phyloP scores from a whole-genome alignment of 2,113 vertebrate species.

The Calypte anna region DNA sequence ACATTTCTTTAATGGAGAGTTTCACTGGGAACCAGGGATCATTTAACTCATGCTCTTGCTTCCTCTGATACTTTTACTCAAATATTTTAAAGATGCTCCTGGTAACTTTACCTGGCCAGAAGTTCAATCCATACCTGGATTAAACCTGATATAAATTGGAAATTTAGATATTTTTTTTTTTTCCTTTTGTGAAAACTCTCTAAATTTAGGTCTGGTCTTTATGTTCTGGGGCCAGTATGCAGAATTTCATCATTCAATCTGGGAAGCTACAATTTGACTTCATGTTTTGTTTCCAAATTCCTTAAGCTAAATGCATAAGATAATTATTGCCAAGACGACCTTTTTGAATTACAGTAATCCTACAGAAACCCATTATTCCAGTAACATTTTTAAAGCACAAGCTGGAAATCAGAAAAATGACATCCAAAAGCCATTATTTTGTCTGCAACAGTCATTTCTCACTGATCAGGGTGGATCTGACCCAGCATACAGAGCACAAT shows the following conservation, averaged over 20 bases:
- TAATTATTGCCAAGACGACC: conserved; percentile 14
- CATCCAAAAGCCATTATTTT: conserved; percentile 36
- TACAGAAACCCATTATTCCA: conserved; percentile 1
- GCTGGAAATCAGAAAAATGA: conserved; percentile 13
- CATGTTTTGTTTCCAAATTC: neutral
- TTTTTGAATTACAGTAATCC: conserved; percentile 48
- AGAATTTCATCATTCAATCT: neutral
- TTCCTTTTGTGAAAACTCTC: neutral
- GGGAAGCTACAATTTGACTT: neutral
- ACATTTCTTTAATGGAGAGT: neutral
- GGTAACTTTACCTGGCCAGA: neutral
- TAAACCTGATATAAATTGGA: neutral
- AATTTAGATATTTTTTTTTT: neutral
- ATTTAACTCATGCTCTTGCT: neutral
- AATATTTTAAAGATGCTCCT: neutral
- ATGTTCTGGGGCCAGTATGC: neutral
- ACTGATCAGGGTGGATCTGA: conserved; percentile 17
- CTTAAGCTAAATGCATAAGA: neutral
- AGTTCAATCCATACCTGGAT: neutral
- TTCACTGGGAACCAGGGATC: neutral
- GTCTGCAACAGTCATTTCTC: conserved; percentile 34
- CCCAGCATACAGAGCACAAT: conserved; percentile 18
- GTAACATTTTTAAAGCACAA: conserved; percentile 10
- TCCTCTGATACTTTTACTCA: neutral
- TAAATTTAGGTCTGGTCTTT: neutral